A percentile compares a stretch with the other conserved stretches of the same genome.
Conservation (phyloP, 2,113 vertebrate species). For the Crotophaga sulcirostris region DNA sequence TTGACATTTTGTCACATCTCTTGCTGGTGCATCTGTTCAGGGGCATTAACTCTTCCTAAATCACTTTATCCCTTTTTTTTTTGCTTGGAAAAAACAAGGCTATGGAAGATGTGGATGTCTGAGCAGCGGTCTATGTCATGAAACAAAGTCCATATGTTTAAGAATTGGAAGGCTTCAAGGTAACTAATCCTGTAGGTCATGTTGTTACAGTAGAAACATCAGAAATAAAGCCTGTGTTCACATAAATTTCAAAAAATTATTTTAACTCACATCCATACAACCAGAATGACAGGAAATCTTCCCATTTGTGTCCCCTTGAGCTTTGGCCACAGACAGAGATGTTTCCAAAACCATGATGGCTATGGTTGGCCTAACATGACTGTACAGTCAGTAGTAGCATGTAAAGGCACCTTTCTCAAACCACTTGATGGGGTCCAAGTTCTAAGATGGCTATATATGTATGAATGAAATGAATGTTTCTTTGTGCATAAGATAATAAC, state of each 20-base stretch:
- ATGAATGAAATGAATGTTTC: not conserved
- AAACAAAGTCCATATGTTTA: not conserved
- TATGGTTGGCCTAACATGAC: not conserved
- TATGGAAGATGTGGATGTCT: not conserved
- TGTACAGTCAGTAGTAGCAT: not conserved
- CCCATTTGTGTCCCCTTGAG: not conserved
- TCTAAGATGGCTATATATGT: not conserved
- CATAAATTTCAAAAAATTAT: not conserved
- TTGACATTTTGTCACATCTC: slow-evolving; percentile 88
- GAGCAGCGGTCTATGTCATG: not conserved
- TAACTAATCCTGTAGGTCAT: not conserved
- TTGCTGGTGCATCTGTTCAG: slow-evolving; percentile 80
- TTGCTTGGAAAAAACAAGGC: slow-evolving; percentile 54
- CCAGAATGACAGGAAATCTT: not conserved
- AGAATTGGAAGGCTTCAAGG: not conserved
- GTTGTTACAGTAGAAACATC: not conserved
- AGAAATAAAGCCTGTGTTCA: not conserved
- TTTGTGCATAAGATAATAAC: not conserved
- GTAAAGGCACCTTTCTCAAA: not conserved
- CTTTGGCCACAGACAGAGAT: not conserved
- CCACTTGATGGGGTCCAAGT: not conserved
- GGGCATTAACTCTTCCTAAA: slow-evolving; percentile 79
- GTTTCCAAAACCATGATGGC: not conserved
- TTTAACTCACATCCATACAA: not conserved
- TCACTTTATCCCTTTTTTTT: slow-evolving; percentile 63